Conservation (phyloP, 2,797 vertebrate genomes). For the Menidia menidia region DNA sequence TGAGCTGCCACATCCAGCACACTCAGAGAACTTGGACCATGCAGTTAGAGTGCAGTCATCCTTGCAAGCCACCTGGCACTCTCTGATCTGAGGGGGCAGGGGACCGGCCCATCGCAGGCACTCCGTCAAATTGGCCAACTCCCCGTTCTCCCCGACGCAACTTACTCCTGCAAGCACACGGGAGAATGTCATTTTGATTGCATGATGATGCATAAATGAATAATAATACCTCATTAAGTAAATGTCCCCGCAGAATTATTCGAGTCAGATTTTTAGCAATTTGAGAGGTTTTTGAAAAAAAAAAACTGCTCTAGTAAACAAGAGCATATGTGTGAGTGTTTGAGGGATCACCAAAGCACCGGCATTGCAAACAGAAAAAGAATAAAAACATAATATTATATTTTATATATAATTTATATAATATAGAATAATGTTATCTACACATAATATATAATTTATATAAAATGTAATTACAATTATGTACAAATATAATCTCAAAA, state of each 20-base stretch:
- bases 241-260: neutral
- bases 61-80: constrained; percentile 87
- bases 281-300: no score
- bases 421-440: neutral
- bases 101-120: constrained; percentile 88
- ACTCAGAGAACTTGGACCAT: constrained; percentile 93
- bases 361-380: no score
- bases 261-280: no score
- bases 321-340: no score
- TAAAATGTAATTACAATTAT: no score
- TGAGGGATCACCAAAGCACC: neutral
- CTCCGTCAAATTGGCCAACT: constrained; percentile 78
- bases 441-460: no score
- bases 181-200: constrained; percentile 25
- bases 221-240: neutral
- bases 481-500: no score
- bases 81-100: constrained; percentile 84
- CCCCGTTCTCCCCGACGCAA: constrained; percentile 83
- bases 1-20: constrained; percentile 83
- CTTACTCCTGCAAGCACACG: constrained; percentile 82
- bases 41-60: constrained; percentile 92
- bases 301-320: no score
- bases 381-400: neutral
- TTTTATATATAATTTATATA: neutral
- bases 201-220: neutral